Conservation (phyloP, 2,888 invertebrate genomes). For the Volucella inanis region DNA sequence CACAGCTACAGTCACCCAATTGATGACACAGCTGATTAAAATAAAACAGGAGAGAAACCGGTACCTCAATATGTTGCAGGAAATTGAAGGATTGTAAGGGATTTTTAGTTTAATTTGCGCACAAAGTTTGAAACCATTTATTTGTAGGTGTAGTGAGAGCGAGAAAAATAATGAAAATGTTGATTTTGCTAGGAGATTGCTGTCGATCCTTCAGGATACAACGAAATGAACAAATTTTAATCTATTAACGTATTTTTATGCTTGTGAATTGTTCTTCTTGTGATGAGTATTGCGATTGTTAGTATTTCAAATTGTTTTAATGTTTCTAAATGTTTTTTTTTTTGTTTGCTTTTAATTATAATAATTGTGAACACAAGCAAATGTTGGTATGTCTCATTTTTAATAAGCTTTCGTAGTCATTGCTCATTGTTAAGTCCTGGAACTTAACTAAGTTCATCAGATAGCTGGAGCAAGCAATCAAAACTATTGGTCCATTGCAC, state of each 20-base stretch:
- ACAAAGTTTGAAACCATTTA: not conserved
- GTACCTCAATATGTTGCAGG: slow-evolving; percentile 78
- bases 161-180: slow-evolving; percentile 74
- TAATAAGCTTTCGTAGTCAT: no score
- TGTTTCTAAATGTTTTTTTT: slow-evolving; percentile 8
- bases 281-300: slow-evolving; percentile 22
- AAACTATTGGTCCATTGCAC: no score
- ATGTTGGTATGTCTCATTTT: not conserved
- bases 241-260: no score
- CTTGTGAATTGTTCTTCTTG: no score
- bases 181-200: slow-evolving; percentile 76
- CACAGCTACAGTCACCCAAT: slow-evolving; percentile 65
- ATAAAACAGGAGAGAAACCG: slow-evolving; percentile 76
- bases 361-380: slow-evolving; percentile 13
- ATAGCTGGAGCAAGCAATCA: no score
- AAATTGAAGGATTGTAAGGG: slow-evolving; percentile 78
- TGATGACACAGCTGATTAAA: slow-evolving; percentile 59
- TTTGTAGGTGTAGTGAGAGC: slow-evolving; percentile 74
- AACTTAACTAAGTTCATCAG: no score
- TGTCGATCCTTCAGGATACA: slow-evolving; percentile 76
- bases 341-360: slow-evolving; percentile 11
- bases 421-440: no score
- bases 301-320: slow-evolving; percentile 32
- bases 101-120: not conserved
- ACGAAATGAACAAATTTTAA: no score